These are phyloP conservation scores for Rugalucina vietnamica DNA, from an alignment of 2,888 invertebrate species.

Conservation along the genomic window DNA sequence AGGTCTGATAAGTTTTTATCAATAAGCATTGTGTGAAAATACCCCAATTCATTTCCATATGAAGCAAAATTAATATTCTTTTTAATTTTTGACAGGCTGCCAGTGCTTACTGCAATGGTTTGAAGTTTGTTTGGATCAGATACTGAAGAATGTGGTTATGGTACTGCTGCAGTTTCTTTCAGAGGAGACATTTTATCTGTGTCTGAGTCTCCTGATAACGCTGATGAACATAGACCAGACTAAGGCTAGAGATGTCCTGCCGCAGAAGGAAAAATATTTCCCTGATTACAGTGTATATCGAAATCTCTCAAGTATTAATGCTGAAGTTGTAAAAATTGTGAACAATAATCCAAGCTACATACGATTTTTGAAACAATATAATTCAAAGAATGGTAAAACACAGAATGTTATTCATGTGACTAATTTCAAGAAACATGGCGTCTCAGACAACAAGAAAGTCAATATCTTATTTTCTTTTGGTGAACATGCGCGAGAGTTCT, in stretches of 20 bases:
- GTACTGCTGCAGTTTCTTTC: neutral
- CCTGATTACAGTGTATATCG: constrained; percentile 80
- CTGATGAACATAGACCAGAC: neutral
- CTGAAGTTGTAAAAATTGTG: constrained; percentile 65
- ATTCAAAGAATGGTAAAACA: constrained; percentile 67
- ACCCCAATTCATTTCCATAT: no score
- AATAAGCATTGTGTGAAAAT: no score
- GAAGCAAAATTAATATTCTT: no score
- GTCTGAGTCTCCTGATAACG: neutral
- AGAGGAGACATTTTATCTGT: neutral
- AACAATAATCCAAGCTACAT: constrained; percentile 69
- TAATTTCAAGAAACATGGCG: constrained; percentile 71
- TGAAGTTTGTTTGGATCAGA: neutral
- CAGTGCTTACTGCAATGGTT: no score
- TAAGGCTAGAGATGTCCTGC: constrained; percentile 71
- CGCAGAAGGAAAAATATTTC: constrained; percentile 76
- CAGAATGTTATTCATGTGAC: constrained; percentile 76
- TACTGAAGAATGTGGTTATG: neutral
- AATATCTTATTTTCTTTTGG: constrained; percentile 80
- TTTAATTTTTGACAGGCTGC: no score
- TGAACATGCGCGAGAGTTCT: constrained; percentile 82
- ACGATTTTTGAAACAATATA: constrained; percentile 63
- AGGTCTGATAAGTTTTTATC: no score
- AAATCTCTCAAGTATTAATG: constrained; percentile 66
- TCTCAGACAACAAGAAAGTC: constrained; percentile 56